A percentile compares a stretch with the other conserved stretches of the same genome.
Evolutionary conservation across 2,113 vertebrate species (phyloP).

Genomic region (Spilogale gracilis): DNA sequence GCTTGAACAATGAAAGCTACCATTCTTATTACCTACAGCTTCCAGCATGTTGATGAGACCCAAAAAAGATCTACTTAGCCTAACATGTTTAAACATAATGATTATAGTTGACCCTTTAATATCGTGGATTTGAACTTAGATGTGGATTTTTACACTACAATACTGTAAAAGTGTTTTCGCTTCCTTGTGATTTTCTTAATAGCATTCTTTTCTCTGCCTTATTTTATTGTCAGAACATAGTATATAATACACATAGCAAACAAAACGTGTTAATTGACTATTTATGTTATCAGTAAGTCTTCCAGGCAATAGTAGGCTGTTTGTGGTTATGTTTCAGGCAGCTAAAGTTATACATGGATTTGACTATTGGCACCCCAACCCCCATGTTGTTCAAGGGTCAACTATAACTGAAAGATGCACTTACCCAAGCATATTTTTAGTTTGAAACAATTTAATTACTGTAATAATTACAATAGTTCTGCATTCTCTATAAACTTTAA

Average conservation of each 20-base stretch:
- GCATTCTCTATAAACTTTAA: constrained; percentile 47
- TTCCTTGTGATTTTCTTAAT: background rate
- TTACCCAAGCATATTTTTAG: constrained; percentile 48
- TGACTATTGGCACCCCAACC: background rate
- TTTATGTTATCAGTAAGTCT: background rate
- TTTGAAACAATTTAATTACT: constrained; percentile 53
- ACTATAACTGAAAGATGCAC: background rate
- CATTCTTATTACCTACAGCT: background rate
- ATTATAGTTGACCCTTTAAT: background rate
- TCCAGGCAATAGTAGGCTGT: background rate
- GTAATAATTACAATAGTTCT: constrained; percentile 65
- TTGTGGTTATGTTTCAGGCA: background rate
- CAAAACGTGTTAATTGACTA: background rate
- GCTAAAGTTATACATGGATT: background rate
- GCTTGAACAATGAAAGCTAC: background rate
- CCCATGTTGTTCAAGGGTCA: background rate
- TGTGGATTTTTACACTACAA: background rate
- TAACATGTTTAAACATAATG: background rate
- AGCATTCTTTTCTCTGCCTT: background rate
- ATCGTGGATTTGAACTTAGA: background rate
- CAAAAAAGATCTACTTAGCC: background rate
- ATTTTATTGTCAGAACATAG: background rate
- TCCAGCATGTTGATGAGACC: background rate
- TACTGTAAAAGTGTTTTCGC: background rate
- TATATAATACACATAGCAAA: background rate